Evolutionary conservation across 2,888 invertebrate species (phyloP).

Genomic region (Linhomoeus sp.): DNA sequence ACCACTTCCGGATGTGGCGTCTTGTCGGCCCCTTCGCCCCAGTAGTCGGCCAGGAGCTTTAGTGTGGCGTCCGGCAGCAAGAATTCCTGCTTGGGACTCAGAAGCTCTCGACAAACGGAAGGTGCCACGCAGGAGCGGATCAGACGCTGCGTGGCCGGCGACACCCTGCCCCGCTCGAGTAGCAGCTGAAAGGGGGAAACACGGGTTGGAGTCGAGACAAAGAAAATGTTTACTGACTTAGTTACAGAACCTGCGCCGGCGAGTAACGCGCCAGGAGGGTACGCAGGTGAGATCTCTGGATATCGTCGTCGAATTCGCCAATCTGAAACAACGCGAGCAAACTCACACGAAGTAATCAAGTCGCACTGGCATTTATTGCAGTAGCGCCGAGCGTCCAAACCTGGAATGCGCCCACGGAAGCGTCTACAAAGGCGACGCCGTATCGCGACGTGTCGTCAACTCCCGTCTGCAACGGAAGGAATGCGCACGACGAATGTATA

Average conservation of each 20-base stretch:
- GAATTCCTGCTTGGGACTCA: slow-evolving; percentile 49
- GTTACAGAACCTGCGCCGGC: slow-evolving; percentile 65
- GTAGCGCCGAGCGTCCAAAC: slow-evolving; percentile 10
- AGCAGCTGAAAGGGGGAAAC: slow-evolving; percentile 42
- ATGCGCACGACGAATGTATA: too few species aligned
- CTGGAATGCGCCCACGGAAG: slow-evolving; percentile 70
- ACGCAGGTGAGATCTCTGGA: slow-evolving; percentile 63
- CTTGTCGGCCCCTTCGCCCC: slow-evolving; percentile 29
- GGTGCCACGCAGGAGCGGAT: slow-evolving; percentile 35
- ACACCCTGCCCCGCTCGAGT: slow-evolving; percentile 42
- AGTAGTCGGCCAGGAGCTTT: slow-evolving; percentile 49
- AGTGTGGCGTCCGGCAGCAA: slow-evolving; percentile 57
- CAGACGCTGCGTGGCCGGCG: slow-evolving; percentile 42
- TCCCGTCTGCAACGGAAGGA: slow-evolving; percentile 8
- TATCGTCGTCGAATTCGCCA: slow-evolving; percentile 80
- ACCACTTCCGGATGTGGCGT: slow-evolving; percentile 49
- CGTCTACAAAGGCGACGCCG: slow-evolving; percentile 71
- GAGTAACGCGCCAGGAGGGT: slow-evolving; percentile 72
- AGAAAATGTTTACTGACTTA: too few species aligned
- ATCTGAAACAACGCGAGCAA: slow-evolving; percentile 31
- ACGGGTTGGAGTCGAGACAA: not conserved
- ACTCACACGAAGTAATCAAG: not conserved
- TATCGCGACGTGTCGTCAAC: slow-evolving; percentile 13
- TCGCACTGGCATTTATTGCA: slow-evolving; percentile 11
- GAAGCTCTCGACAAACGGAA: slow-evolving; percentile 47